A percentile compares a stretch with the other conserved stretches of the same genome.
phyloP scores from a whole-genome alignment of 1,140 invertebrate genomes.

The Mesaphorura yosii region DNA sequence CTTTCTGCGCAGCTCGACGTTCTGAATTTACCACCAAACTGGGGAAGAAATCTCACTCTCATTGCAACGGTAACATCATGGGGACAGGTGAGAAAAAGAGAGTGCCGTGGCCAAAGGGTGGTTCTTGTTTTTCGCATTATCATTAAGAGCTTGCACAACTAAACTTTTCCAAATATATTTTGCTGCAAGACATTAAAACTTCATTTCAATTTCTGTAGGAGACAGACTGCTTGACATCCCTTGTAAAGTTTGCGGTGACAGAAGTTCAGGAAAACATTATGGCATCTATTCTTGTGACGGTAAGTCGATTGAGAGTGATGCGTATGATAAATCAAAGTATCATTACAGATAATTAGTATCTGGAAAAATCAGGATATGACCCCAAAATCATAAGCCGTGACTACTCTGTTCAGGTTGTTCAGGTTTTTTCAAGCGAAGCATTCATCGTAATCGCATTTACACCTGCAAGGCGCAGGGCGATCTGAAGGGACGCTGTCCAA shows the following conservation, averaged over 20 bases:
- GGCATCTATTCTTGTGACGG: constrained; percentile 95
- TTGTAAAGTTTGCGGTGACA: constrained; percentile 90
- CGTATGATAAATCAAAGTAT: neutral
- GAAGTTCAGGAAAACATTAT: constrained; percentile 94
- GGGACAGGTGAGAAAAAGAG: too few species aligned
- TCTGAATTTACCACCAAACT: too few species aligned
- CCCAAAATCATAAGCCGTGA: too few species aligned
- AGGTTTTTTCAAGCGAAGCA: constrained; percentile 93
- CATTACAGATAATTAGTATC: neutral
- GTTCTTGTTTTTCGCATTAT: too few species aligned
- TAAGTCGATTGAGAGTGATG: constrained; percentile 42
- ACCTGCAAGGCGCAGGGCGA: constrained; percentile 91
- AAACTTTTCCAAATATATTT: neutral
- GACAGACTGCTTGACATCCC: constrained; percentile 88
- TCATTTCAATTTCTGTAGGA: constrained; percentile 44
- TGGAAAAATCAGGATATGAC: too few species aligned
- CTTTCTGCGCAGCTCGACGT: too few species aligned
- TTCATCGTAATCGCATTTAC: constrained; percentile 88
- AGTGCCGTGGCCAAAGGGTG: too few species aligned
- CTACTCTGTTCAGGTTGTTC: constrained; percentile 85
- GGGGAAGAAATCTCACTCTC: too few species aligned
- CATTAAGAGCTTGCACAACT: too few species aligned
- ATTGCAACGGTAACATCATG: too few species aligned
- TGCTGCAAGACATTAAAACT: neutral
- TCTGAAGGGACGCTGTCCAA: constrained; percentile 81